Evolutionary conservation across 2,888 invertebrate species (phyloP), one percentile per base, ranked within the genome.

Genomic region (Eulithis prunata): DNA sequence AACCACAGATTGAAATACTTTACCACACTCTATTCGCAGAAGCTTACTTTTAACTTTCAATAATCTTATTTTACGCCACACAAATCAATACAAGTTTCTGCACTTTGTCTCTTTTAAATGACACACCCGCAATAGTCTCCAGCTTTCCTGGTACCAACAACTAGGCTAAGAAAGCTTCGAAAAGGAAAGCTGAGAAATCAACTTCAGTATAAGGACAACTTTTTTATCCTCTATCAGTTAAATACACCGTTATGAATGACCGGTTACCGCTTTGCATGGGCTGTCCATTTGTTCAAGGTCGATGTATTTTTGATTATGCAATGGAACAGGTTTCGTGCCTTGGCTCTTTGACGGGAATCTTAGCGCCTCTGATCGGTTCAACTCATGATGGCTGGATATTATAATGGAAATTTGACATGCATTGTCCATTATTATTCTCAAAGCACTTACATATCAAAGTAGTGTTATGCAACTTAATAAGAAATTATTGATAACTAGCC

Each of bases 261-360:
- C 59, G 59, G 68, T 64, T 52, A 57, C 46, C 49, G 56, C 65
- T 62, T 54, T 69, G 60, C 68, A 64, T 64, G 68, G 21, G 57
- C 60, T 68, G 60, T 61, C 46, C 64, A 72, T 68, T 66, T 64
- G 57, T 62, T 73, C 73, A 75, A 75, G 74, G 74, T 73, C 74
- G 73, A 71, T 73, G 71, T 74, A 68, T 74, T 74, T 70, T 70
- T 66, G 71, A 69, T 74, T 74, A 72, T 70, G 73, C 72, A 74
- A 74, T 65, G 62, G 49, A 70, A 70, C 73, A 46, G 61, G 71
- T 72, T 73, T 54, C 13, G 57, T 72, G 73, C 69, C 57, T 71
- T 63, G 59, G 61, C 66, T 62, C 53, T 69, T 72, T 66, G 38
- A 57, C 43, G 32, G 45, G 46, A 46, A 65, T 55, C 53, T 68